A percentile compares a stretch with the other conserved stretches of the same genome.
Evolutionary conservation across 2,113 vertebrate genomes (phyloP).

Genomic region (Boleophthalmus pectinirostris): DNA sequence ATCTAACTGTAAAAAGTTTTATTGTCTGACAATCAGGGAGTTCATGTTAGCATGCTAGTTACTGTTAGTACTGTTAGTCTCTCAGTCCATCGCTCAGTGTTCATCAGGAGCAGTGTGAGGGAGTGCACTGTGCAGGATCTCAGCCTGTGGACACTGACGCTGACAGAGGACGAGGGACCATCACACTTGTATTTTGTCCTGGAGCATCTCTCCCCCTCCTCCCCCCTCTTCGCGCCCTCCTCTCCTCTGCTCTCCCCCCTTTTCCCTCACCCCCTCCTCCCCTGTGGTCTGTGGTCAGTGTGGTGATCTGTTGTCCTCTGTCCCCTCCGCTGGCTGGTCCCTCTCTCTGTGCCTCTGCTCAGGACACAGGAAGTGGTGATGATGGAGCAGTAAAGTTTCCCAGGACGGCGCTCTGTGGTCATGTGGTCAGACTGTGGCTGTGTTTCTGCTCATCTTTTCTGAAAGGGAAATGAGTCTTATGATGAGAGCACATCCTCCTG

Average conservation of each 20-base stretch:
- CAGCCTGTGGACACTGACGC: constrained; percentile 25
- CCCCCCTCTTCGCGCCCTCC: background rate
- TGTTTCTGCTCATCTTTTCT: background rate
- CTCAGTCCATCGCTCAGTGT: too few relatives aligned
- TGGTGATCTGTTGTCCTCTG: constrained; percentile 16
- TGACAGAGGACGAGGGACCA: constrained; percentile 8
- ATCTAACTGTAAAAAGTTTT: too few relatives aligned
- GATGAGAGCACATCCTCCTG: too few relatives aligned
- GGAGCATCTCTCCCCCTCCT: constrained; percentile 32
- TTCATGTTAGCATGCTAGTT: too few relatives aligned
- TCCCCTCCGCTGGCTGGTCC: constrained; percentile 14
- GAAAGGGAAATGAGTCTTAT: background rate
- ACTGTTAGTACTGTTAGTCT: too few relatives aligned
- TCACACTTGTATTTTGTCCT: constrained; percentile 51
- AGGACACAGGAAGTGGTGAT: background rate
- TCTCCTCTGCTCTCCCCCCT: constrained; percentile 31
- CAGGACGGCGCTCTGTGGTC: background rate
- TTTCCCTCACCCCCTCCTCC: constrained; percentile 42
- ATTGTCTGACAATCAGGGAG: too few relatives aligned
- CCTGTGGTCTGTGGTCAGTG: constrained; percentile 23
- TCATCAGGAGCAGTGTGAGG: too few relatives aligned
- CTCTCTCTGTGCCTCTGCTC: background rate
- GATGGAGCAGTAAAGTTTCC: constrained; percentile 2
- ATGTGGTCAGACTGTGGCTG: background rate
- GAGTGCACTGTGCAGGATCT: too few relatives aligned